phyloP scores from a whole-genome alignment of 2,797 vertebrate genomes.

The Artibeus jamaicensis region DNA sequence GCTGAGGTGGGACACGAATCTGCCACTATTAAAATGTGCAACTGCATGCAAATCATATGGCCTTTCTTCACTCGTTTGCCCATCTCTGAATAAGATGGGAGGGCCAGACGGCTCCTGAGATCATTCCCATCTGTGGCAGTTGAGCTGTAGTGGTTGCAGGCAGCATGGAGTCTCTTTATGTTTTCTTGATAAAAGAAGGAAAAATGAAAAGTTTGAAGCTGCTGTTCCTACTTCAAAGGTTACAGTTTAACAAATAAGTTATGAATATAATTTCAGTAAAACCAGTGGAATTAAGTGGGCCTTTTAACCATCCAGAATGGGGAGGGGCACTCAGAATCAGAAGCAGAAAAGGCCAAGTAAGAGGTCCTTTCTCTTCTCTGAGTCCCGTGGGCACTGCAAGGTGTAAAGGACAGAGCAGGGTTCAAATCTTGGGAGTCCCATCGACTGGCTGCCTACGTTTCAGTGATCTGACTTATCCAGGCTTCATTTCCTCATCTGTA shows the following conservation, averaged over 20 bases:
- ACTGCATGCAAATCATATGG: neutral
- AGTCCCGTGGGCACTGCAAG: neutral
- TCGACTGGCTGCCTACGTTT: neutral
- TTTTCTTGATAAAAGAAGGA: slow-evolving; percentile 40
- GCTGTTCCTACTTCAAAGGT: slow-evolving; percentile 44
- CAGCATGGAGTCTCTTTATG: neutral
- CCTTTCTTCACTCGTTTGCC: neutral
- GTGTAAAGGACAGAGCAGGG: neutral
- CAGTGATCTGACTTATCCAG: neutral
- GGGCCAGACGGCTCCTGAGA: neutral
- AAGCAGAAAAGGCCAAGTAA: neutral
- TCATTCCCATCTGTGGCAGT: neutral
- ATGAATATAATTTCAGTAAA: slow-evolving; percentile 45
- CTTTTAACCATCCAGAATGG: neutral
- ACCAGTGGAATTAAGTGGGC: slow-evolving; percentile 26
- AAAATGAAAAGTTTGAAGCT: neutral
- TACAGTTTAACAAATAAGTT: slow-evolving; percentile 52
- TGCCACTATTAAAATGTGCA: neutral
- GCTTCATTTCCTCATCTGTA: neutral
- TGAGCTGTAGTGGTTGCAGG: neutral
- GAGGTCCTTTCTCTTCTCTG: neutral
- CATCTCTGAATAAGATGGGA: neutral
- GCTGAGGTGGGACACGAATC: neutral
- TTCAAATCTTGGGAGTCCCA: neutral
- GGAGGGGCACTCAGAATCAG: neutral